phyloP scores from a whole-genome alignment of 2,888 invertebrate genomes.

The Megaustenia siamemsis region DNA sequence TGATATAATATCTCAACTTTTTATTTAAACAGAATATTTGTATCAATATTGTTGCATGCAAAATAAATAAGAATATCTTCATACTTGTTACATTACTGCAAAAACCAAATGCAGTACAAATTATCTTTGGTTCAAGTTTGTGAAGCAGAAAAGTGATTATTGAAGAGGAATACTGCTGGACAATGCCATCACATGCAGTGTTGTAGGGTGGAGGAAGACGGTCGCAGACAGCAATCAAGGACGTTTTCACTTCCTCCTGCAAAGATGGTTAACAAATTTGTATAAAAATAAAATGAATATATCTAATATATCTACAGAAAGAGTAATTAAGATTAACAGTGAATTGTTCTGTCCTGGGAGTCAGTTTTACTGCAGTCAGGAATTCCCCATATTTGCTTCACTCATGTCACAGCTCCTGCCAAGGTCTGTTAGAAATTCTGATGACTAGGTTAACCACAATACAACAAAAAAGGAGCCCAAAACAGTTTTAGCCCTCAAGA shows the following conservation, averaged over 20 bases:
- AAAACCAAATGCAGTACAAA: slow-evolving; percentile 34
- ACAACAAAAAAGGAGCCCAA: no score
- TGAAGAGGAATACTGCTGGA: slow-evolving; percentile 19
- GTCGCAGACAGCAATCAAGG: slow-evolving; percentile 5
- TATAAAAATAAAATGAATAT: no score
- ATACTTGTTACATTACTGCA: slow-evolving; percentile 28
- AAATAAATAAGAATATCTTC: not conserved
- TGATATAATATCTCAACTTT: no score
- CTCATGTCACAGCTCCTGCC: no score
- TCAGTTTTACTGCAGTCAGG: no score
- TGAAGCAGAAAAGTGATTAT: slow-evolving; percentile 25
- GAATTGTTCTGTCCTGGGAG: no score
- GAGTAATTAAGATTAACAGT: no score
- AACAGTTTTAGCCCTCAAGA: no score
- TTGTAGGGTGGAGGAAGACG: slow-evolving; percentile 12
- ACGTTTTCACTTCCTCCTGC: slow-evolving; percentile 1
- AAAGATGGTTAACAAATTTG: not conserved
- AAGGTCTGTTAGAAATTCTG: no score
- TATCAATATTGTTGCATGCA: not conserved
- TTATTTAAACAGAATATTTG: not conserved
- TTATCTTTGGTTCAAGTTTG: slow-evolving; percentile 7
- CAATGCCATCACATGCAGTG: slow-evolving; percentile 2
- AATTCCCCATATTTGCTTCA: no score
- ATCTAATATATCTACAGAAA: no score
- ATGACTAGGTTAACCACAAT: no score